Evolutionary conservation across 1,140 invertebrate species (phyloP).

Genomic region (Triops cancriformis): DNA sequence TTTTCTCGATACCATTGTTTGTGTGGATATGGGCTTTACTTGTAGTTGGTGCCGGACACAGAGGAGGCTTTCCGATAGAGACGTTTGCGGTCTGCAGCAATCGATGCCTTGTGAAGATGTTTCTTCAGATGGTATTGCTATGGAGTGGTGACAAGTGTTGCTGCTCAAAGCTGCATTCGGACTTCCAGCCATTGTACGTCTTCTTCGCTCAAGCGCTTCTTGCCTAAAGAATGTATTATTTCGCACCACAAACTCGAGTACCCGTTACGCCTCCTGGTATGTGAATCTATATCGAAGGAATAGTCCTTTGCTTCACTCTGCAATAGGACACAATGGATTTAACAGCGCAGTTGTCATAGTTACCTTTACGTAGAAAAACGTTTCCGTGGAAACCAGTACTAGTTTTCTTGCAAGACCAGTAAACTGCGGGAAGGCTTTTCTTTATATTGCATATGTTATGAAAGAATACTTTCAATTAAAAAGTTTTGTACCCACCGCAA

Average conservation of each 20-base stretch:
- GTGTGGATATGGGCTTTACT: neutral
- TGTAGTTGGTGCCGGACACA: neutral
- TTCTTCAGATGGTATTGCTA: slow-evolving; percentile 7
- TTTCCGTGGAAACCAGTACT: neutral
- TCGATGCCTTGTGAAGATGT: neutral
- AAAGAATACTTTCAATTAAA: too few species aligned
- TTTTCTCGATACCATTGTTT: neutral
- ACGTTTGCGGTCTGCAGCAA: neutral
- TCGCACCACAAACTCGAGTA: neutral
- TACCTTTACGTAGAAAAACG: neutral
- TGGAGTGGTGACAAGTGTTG: neutral
- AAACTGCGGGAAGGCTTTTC: too few species aligned
- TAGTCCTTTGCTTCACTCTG: neutral
- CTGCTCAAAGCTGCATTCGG: neutral
- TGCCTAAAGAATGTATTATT: neutral
- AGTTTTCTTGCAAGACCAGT: neutral
- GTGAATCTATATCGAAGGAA: neutral
- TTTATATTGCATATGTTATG: too few species aligned
- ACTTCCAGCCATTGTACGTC: neutral
- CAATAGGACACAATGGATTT: neutral
- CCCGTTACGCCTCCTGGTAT: neutral
- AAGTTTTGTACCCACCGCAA: too few species aligned
- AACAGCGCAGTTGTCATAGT: neutral
- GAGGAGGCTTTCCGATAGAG: neutral
- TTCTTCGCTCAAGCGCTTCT: neutral